Evolutionary conservation across 2,888 invertebrate genomes (phyloP), one percentile per base, ranked within the genome.

Genomic region (Cheilosia impressa): DNA sequence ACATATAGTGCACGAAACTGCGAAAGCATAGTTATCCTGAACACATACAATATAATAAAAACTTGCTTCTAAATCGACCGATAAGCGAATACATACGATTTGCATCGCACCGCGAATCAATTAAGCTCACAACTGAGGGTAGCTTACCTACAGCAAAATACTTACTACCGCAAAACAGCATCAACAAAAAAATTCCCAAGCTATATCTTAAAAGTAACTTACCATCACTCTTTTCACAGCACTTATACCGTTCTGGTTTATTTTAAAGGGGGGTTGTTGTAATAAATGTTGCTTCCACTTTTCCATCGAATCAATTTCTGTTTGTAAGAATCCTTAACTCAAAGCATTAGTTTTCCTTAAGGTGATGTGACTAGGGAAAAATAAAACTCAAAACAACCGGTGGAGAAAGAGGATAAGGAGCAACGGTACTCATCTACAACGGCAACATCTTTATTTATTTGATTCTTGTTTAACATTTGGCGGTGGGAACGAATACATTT

Each of bases 291-390:
- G 31, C 31, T 17, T 13, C 13, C 43, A 7, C 34, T 38, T 24
- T 43, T 19, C 19, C 41, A 22, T 43, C 22, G 52, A 76, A 68
- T 68, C 66, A 68, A 68, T 76, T 76, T 60, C 76, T 34, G 31
- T 9, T 43, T 58, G 43, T 43, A 34, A 66, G 58, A 52, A 57
- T 76, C 22, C 58, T 58, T 66, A 38, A 58, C 52, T 53, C 31
- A 10, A 76, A 24, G 66, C 76, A 76, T 76, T 76, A 76, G 76
- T 50, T 60, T 52, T 76, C 58, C n/a, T 38, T 76, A 43, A 72
- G 41, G 62, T 60, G 53, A 68, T 17, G 60, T 52, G 60, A 52
- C 76, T 76, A 45, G 1, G 41, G 19, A 57, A 65, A 57, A 65
- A 24, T 22, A 47, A 55, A 75, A 19, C n/a, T 6, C 10, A 45